Base-by-base conservation (phyloP, 2,888 invertebrate species). In the Papilio protenor region DNA sequence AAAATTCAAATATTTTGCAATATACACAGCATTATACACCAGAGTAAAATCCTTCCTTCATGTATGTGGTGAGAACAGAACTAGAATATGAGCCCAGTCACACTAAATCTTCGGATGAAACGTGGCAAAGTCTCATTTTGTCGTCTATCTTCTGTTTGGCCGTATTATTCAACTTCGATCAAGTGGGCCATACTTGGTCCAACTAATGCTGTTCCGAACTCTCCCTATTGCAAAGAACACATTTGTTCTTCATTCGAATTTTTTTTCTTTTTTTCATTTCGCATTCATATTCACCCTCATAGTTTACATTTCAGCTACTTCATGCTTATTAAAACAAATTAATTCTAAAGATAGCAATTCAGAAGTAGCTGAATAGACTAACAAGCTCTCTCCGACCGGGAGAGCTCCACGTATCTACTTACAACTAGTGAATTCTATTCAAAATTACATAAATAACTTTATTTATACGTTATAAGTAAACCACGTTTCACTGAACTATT, bases 301-400 rank as follows among this genome's bases (percentile, higher is more conserved):
- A 69, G 14, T 14, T 69, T 69, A 12, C 45, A 45, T 69, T 45
- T 21, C 45, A 45, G 27, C 21, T 45, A 69, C 45, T 69, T 40
- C 66, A 66, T 33, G 61, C 14, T 61, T 64, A 64, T 76, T 45
- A 21, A 69, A 69, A 14, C 45, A 69, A 55, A 75, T 75, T 55
- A 75, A 75, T 75, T 69, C 55, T 45, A 55, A 40, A 75, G 69
- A 57, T 27, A 66, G 55, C 14, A 69, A 66, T 69, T 69, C 69
- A 75, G 33, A 21, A 75, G 55, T 45, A 52, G 12, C 11, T 75
- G 69, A 75, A 75, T 69, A 21, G 23, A 55, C 33, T 75, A 75
- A 69, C 75, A 55, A 69, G 69, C 69, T 75, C 69, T 66, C 75
- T 69, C 23, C 23, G 12, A 8, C 59, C 12, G 10, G 14, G 49